These are phyloP conservation scores for Pollicipes pollicipes DNA, from an alignment of 1,140 invertebrate genomes.

Conservation along the genomic window DNA sequence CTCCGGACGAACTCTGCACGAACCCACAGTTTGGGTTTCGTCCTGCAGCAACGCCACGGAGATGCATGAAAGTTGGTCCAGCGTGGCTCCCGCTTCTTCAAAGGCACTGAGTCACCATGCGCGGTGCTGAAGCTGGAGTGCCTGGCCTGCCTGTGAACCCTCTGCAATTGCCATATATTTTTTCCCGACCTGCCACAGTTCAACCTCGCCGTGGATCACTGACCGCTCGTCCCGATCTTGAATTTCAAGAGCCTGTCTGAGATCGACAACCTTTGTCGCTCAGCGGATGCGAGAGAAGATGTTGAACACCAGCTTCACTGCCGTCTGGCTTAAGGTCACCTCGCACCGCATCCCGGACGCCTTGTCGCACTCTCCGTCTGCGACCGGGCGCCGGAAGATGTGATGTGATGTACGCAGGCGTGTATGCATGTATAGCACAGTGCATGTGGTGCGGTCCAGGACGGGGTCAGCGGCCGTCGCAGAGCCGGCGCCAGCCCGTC, in stretches of 20 bases:
- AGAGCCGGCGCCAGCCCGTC: no score
- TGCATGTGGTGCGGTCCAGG: no score
- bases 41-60: slow-evolving; percentile 12
- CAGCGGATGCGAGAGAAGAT: slow-evolving; percentile 15
- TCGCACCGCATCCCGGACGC: slow-evolving; percentile 10
- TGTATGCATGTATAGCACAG: no score
- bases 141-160: slow-evolving; percentile 12
- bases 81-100: slow-evolving; percentile 10
- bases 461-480: no score
- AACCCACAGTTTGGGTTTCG: slow-evolving; percentile 15
- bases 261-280: slow-evolving; percentile 12
- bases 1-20: slow-evolving; percentile 15
- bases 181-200: slow-evolving; percentile 1
- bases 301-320: slow-evolving; percentile 8
- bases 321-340: slow-evolving; percentile 11
- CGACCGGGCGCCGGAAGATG: slow-evolving; percentile 8
- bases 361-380: slow-evolving; percentile 10
- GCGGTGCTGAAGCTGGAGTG: slow-evolving; percentile 17
- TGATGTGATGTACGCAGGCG: no score
- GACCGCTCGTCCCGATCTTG: slow-evolving; percentile 1
- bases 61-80: slow-evolving; percentile 15
- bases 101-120: slow-evolving; percentile 12
- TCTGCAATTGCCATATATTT: slow-evolving; percentile 13
- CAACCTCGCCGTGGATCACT: slow-evolving; percentile 2
- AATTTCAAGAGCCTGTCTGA: not conserved